A percentile compares a stretch with the other conserved stretches of the same genome.
phyloP scores from a whole-genome alignment of 2,797 vertebrate genomes.

The Enteromius radiatus region DNA sequence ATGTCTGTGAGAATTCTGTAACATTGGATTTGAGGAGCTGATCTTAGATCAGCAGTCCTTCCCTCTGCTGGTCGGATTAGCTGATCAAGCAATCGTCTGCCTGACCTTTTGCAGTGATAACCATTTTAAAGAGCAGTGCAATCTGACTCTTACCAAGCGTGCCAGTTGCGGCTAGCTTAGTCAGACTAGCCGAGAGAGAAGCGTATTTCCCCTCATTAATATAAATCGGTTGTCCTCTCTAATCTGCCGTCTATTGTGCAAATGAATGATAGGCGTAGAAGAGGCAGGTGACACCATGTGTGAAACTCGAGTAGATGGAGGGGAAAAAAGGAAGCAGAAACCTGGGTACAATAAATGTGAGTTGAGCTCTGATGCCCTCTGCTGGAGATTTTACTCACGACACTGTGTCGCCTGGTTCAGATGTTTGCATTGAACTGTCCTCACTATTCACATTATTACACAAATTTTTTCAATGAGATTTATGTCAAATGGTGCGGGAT shows the following conservation, averaged over 20 bases:
- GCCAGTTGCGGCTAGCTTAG: neutral
- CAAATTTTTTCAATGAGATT: too few relatives aligned
- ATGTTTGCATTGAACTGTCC: neutral
- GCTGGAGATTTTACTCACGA: constrained; percentile 8
- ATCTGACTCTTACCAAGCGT: constrained; percentile 23
- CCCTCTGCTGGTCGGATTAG: neutral
- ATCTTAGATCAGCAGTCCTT: constrained; percentile 13
- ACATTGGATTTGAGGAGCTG: neutral
- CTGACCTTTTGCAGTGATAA: constrained; percentile 39
- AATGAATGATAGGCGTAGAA: constrained; percentile 27
- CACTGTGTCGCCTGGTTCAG: neutral
- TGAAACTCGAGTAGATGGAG: constrained; percentile 31
- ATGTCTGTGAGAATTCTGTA: neutral
- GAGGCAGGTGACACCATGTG: constrained; percentile 21
- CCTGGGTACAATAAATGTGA: neutral
- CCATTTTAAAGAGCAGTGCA: constrained; percentile 45
- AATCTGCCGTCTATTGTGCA: constrained; percentile 20
- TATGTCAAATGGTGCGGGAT: neutral
- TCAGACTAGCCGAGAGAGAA: constrained; percentile 16
- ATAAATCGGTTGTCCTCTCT: constrained; percentile 22
- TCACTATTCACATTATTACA: neutral
- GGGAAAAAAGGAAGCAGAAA: constrained; percentile 28
- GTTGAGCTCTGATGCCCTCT: constrained; percentile 26
- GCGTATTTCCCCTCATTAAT: constrained; percentile 26
- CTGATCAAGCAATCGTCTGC: constrained; percentile 21